Conservation (phyloP, 1,140 invertebrate species). For the Philopotamus ludificatus region DNA sequence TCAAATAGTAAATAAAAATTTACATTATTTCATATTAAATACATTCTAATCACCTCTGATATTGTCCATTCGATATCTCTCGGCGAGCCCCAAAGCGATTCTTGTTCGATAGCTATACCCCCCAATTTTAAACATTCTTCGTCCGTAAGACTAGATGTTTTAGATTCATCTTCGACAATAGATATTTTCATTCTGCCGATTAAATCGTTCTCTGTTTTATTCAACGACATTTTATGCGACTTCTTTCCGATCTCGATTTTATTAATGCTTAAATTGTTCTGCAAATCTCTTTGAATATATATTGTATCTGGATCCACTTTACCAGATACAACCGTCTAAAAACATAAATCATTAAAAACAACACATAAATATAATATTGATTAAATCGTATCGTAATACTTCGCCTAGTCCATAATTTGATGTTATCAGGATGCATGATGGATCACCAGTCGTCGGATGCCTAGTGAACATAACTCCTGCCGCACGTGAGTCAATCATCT, state of each 20-base stretch:
- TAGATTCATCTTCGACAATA: slow-evolving; percentile 48
- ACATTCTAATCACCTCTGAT: slow-evolving; percentile 48
- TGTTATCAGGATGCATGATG: slow-evolving; percentile 67
- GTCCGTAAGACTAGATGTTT: slow-evolving; percentile 55
- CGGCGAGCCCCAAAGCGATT: slow-evolving; percentile 63
- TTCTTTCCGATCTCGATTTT: slow-evolving; percentile 60
- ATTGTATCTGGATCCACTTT: slow-evolving; percentile 73
- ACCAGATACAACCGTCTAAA: slow-evolving; percentile 75
- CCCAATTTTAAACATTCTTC: slow-evolving; percentile 55
- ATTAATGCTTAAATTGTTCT: slow-evolving; percentile 53
- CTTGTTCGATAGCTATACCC: slow-evolving; percentile 59
- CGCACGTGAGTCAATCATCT: slow-evolving; percentile 67
- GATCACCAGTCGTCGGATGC: slow-evolving; percentile 70
- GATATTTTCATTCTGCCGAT: slow-evolving; percentile 46
- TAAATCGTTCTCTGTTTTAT: slow-evolving; percentile 31
- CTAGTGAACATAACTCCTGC: slow-evolving; percentile 81
- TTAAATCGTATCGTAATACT: slow-evolving; percentile 51
- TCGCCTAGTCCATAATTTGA: slow-evolving; percentile 82
- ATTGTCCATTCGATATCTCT: slow-evolving; percentile 79
- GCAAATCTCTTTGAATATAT: slow-evolving; percentile 54
- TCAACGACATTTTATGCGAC: slow-evolving; percentile 54
- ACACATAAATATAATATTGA: slow-evolving; percentile 17
- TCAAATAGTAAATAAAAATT: background rate
- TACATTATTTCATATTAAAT: slow-evolving; percentile 1
- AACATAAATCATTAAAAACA: slow-evolving; percentile 18